Evolutionary conservation across 2,888 invertebrate genomes (phyloP).

Genomic region (Mellilla xanthometata): DNA sequence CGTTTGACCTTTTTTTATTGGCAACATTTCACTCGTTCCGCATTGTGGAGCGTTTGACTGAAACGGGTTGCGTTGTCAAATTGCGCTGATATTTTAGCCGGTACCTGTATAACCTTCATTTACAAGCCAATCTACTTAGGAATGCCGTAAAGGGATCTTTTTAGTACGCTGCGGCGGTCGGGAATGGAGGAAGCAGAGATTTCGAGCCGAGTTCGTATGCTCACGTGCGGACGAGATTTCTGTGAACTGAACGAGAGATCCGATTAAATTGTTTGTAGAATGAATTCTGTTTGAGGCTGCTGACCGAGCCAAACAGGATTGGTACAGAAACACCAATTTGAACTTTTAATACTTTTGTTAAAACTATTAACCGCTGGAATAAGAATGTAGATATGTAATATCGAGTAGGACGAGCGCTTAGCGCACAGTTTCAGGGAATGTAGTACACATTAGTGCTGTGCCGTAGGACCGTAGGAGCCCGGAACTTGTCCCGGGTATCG

Average conservation of each 20-base stretch:
- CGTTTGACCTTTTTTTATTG: conserved; percentile 76
- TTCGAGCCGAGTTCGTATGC: conserved; percentile 26
- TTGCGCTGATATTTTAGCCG: conserved; percentile 64
- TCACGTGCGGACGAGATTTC: conserved; percentile 18
- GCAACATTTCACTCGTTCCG: conserved; percentile 75
- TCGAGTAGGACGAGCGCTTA: conserved; percentile 3
- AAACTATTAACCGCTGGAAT: too few species aligned
- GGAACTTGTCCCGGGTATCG: conserved; percentile 59
- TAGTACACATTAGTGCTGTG: conserved; percentile 46
- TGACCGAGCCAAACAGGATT: too few species aligned
- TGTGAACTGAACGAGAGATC: conserved; percentile 2
- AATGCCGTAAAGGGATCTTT: conserved; percentile 51
- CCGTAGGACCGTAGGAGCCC: conserved; percentile 45
- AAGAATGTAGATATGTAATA: conserved; percentile 1
- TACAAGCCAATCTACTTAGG: conserved; percentile 50
- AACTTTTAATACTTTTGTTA: too few species aligned
- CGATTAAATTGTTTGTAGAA: conserved; percentile 1
- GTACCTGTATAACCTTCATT: conserved; percentile 57
- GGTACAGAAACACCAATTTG: too few species aligned
- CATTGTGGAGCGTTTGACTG: conserved; percentile 67
- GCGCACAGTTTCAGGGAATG: conserved; percentile 24
- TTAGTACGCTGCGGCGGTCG: conserved; percentile 37
- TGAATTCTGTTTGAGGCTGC: neutral
- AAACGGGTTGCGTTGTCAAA: conserved; percentile 69
- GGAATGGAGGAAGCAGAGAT: conserved; percentile 34